Percentiles rank a stretch among this genome's conserved stretches.
phyloP scores from a whole-genome alignment of 2,113 vertebrate species.

The Limanda limanda region DNA sequence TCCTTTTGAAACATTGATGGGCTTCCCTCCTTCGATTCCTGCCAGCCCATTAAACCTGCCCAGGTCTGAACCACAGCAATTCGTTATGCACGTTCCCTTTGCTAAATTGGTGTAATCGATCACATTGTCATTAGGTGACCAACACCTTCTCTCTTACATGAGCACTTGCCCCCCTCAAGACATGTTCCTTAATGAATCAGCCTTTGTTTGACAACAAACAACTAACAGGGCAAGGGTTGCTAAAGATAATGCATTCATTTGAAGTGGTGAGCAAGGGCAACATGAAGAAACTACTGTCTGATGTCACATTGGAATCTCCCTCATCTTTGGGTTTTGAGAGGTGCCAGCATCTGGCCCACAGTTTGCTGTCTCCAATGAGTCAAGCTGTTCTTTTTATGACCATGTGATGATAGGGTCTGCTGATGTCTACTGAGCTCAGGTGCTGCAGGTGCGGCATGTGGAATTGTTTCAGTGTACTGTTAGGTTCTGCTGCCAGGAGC shows the following conservation, averaged over 20 bases:
- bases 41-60: neutral
- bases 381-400: conserved; percentile 9
- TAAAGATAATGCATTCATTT: conserved; percentile 3
- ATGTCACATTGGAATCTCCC: conserved; percentile 8
- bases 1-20: no score
- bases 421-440: conserved; percentile 10
- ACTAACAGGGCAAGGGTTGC: neutral
- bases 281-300: neutral
- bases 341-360: no score
- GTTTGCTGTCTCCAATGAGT: neutral
- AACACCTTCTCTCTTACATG: no score
- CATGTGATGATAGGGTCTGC: neutral
- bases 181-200: conserved; percentile 2
- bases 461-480: neutral
- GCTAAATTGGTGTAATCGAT: conserved; percentile 16
- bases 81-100: neutral
- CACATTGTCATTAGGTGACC: neutral
- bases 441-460: conserved; percentile 25
- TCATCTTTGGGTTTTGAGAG: no score
- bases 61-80: conserved; percentile 2
- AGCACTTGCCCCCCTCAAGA: neutral
- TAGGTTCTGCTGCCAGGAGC: neutral
- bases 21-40: neutral
- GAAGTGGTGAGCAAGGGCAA: neutral
- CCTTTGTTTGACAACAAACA: neutral